Conservation (phyloP, 2,888 invertebrate species). For the Harpagoxenus sublaevis region DNA sequence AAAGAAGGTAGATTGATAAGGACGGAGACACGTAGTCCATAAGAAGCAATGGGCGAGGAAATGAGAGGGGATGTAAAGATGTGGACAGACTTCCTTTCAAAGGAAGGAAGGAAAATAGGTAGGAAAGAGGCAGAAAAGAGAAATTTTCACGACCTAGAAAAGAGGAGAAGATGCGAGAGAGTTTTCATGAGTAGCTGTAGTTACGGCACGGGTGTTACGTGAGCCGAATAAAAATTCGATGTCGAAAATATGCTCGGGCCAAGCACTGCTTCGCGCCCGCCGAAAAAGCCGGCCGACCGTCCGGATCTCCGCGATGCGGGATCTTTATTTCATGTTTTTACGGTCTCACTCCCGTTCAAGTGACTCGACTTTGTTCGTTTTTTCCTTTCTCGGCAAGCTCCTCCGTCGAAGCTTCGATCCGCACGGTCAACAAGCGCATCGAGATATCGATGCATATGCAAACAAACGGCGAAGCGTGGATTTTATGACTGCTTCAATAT, state of each 20-base stretch:
- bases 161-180: neutral
- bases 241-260: slow-evolving; percentile 73
- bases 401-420: slow-evolving; percentile 44
- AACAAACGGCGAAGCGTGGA: slow-evolving; percentile 32
- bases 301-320: slow-evolving; percentile 50
- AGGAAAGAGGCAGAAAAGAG: slow-evolving; percentile 7
- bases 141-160: slow-evolving; percentile 18
- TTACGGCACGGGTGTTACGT: slow-evolving; percentile 67
- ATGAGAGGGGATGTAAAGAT: slow-evolving; percentile 32
- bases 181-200: neutral
- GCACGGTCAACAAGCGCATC: slow-evolving; percentile 41
- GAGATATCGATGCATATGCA: slow-evolving; percentile 53
- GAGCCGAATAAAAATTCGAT: slow-evolving; percentile 74
- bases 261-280: slow-evolving; percentile 47
- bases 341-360: slow-evolving; percentile 32
- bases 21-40: slow-evolving; percentile 50
- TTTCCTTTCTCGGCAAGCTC: slow-evolving; percentile 21
- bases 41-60: slow-evolving; percentile 35
- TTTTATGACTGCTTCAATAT: slow-evolving; percentile 26
- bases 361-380: slow-evolving; percentile 22
- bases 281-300: slow-evolving; percentile 23
- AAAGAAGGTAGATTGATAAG: slow-evolving; percentile 35
- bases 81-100: slow-evolving; percentile 5
- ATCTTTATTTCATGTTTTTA: slow-evolving; percentile 76
- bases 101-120: neutral